phyloP scores from a whole-genome alignment of 2,113 vertebrate species.

The Macroglossus sobrinus region DNA sequence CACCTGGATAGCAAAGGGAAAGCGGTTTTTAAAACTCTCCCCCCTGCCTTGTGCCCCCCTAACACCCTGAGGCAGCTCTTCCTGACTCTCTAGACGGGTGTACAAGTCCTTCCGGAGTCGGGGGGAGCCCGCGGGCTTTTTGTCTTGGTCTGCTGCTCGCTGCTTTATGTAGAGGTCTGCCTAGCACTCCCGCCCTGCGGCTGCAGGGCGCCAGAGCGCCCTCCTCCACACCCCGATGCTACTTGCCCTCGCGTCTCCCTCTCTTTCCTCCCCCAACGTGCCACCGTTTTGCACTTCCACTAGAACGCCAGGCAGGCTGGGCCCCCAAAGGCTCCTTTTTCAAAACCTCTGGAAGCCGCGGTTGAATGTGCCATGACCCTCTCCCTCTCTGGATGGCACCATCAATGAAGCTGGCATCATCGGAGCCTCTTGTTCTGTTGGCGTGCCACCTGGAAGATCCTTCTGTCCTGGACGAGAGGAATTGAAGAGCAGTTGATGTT shows the following conservation, averaged over 20 bases:
- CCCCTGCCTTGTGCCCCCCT: slow-evolving; percentile 17
- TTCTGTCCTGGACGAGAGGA: slow-evolving; percentile 79
- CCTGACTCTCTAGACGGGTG: background rate
- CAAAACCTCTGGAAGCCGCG: slow-evolving; percentile 79
- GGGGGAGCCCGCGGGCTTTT: background rate
- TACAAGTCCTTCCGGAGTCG: background rate
- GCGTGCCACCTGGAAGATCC: slow-evolving; percentile 67
- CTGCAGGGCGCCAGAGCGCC: slow-evolving; percentile 17
- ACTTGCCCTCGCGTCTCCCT: slow-evolving; percentile 35
- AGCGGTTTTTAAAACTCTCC: background rate
- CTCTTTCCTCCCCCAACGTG: slow-evolving; percentile 70
- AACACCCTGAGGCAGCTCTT: background rate
- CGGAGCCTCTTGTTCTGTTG: slow-evolving; percentile 77
- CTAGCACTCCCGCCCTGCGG: slow-evolving; percentile 37
- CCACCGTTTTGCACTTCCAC: slow-evolving; percentile 76
- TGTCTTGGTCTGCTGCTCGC: background rate
- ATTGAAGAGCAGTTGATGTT: slow-evolving; percentile 69
- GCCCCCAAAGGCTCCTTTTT: slow-evolving; percentile 78
- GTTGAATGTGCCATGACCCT: slow-evolving; percentile 77
- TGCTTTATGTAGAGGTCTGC: background rate
- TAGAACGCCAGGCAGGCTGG: slow-evolving; percentile 80
- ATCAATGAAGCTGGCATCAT: slow-evolving; percentile 66
- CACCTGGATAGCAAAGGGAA: slow-evolving; percentile 25
- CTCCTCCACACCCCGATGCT: slow-evolving; percentile 29
- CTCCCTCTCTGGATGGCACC: slow-evolving; percentile 64